phyloP scores from a whole-genome alignment of 1,140 invertebrate genomes.

The Sitobion miscanthi region DNA sequence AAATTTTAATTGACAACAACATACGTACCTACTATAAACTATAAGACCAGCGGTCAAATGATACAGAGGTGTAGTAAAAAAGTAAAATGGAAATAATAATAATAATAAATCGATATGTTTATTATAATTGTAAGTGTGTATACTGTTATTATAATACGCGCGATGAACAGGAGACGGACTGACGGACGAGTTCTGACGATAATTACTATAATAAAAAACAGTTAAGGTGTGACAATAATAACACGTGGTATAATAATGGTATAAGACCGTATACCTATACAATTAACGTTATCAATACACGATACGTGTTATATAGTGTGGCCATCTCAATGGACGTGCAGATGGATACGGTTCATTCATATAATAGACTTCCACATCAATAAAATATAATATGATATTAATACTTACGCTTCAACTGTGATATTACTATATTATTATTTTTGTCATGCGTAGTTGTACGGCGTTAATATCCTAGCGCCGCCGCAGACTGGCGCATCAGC shows the following conservation, averaged over 20 bases:
- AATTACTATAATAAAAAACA: neutral
- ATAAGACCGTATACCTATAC: neutral
- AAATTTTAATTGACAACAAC: slow-evolving; percentile 9
- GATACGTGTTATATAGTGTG: neutral
- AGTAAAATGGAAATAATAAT: neutral
- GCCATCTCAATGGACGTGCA: neutral
- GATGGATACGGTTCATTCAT: neutral
- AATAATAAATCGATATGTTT: neutral
- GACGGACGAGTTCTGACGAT: neutral
- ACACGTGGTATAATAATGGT: neutral
- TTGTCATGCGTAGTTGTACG: neutral
- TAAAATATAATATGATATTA: neutral
- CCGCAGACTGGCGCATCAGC: neutral
- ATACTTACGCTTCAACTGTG: neutral
- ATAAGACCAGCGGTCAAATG: neutral
- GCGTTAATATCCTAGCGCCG: neutral
- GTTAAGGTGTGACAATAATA: slow-evolving; percentile 19
- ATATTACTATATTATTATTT: neutral
- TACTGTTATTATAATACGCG: neutral
- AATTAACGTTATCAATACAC: neutral
- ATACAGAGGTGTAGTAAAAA: neutral
- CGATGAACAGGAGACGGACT: neutral
- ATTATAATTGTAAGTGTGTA: neutral
- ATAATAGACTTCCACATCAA: neutral
- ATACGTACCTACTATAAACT: neutral